These are phyloP conservation scores for Axea sp. DNA, from an alignment of 2,888 invertebrate species.

Conservation along the genomic window DNA sequence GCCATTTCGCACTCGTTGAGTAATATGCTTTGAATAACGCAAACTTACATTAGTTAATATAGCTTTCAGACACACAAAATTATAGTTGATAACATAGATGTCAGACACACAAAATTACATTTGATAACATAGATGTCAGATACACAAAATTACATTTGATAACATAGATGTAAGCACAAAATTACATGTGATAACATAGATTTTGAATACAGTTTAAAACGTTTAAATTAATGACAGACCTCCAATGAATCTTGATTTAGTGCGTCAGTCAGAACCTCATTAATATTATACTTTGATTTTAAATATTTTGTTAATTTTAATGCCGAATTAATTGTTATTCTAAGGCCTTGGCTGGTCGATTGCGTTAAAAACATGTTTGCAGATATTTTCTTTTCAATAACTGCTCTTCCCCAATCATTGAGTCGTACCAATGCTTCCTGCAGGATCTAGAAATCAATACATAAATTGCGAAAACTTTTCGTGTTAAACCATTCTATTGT, in stretches of 20 bases:
- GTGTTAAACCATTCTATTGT: too few species aligned
- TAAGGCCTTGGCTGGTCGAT: neutral
- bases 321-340: conserved; percentile 9
- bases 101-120: too few species aligned
- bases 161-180: too few species aligned
- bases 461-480: too few species aligned
- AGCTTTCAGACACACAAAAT: too few species aligned
- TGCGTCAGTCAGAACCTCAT: conserved; percentile 8
- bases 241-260: conserved; percentile 20
- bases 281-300: conserved; percentile 15
- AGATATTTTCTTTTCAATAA: neutral
- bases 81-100: too few species aligned
- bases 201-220: neutral
- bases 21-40: too few species aligned
- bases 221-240: conserved; percentile 1
- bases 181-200: neutral
- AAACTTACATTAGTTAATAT: too few species aligned
- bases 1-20: too few species aligned
- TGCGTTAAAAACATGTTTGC: neutral
- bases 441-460: neutral
- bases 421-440: neutral
- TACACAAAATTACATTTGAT: too few species aligned
- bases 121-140: too few species aligned
- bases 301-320: conserved; percentile 11
- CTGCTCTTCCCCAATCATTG: neutral